Conservation (phyloP, 2,113 vertebrate species). For the Hemichromis elongatus region DNA sequence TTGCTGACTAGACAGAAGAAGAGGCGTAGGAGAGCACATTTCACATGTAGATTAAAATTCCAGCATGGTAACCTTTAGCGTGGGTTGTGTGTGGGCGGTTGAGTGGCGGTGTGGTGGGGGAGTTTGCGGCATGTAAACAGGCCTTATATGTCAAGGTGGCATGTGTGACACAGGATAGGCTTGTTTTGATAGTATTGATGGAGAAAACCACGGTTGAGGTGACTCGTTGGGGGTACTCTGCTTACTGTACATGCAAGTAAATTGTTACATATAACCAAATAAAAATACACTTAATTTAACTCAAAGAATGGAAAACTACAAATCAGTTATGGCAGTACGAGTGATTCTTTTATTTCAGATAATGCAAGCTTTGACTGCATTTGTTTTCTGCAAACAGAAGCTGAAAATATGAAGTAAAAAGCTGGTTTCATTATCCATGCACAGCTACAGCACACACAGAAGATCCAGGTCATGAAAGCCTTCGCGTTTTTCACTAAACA, state of each 20-base stretch:
- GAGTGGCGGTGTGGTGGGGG: background rate
- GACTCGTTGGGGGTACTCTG: background rate
- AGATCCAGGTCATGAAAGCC: background rate
- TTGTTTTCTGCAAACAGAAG: background rate
- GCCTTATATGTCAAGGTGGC: conserved; percentile 59
- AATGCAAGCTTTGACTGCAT: background rate
- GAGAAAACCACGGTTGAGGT: background rate
- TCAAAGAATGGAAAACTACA: background rate
- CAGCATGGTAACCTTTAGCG: conserved; percentile 57
- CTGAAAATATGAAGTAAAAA: background rate
- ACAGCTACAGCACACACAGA: background rate
- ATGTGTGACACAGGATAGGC: conserved; percentile 48
- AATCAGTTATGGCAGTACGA: background rate
- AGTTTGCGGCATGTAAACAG: conserved; percentile 42
- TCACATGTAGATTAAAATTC: conserved; percentile 72
- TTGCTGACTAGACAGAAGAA: conserved; percentile 89
- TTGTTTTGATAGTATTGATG: conserved; percentile 3
- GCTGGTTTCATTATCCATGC: background rate
- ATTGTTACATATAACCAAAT: background rate
- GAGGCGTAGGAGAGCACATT: conserved; percentile 71
- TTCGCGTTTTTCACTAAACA: background rate
- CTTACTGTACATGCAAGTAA: background rate
- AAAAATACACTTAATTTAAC: background rate
- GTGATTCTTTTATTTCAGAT: background rate
- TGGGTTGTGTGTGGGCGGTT: conserved; percentile 23